Evolutionary conservation across 2,113 vertebrate species (phyloP), one percentile per base, ranked within the genome.

Genomic region (Ameiurus melas): DNA sequence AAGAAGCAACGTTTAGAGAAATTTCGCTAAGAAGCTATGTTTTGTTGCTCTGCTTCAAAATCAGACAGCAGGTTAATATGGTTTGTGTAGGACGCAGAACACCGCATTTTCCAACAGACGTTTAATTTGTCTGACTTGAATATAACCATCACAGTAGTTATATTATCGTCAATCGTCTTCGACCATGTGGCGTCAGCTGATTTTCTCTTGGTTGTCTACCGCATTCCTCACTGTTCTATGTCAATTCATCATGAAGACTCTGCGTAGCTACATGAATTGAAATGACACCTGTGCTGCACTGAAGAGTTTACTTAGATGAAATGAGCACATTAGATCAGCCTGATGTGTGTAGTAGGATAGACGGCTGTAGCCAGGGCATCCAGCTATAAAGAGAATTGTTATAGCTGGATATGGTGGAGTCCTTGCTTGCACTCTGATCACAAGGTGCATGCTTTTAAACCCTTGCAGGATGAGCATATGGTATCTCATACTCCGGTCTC

Each of bases 351-450:
- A 39, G 33, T 39, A 20, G 33, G 43, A 47, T 27, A 77, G 47
- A 75, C 2, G 6, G 25, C 25, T 17, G 27, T 27, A 79, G 14
- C 47, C 47, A 8, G 27, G 25, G 47, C 51, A 79, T 79, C 22
- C 2, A 55, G 47, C 14, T 79, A 55, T n/a, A 7, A 53, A 79
- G 1, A 79, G 30, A 80, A 55, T 57, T 17, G 19, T 17, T 19
- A 17, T 5, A 58, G 55, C 19, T 22, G 8, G 33, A 39, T 4
- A 30, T 60, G 10, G 12, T 39, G 80, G 33, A 83, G 57, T 60
- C 36, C 57, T 58, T 83, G 33, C 22, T 81, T 60, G 79, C 30
- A 81, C 53, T 33, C 51, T 33, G n/a, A 57, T 80, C 78, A 82
- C 79, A 80, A 20, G 17, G 19, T 58, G 16, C 53, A 62, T 36